Base-by-base conservation (phyloP, 35 echinoderm and acorn worm genomes). In the Lytechinus variegatus region DNA sequence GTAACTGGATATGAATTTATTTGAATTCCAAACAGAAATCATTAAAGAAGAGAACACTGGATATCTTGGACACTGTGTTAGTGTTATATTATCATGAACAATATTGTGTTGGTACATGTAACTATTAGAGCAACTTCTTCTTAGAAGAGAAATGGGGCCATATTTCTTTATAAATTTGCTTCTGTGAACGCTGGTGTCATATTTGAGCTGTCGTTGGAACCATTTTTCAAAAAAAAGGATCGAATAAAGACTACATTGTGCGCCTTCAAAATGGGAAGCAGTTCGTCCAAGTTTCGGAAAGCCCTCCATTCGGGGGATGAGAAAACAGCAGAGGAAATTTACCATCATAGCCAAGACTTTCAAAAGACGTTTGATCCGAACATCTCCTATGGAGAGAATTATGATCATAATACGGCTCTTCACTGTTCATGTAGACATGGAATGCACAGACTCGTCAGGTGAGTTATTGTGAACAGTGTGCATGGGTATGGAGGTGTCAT, bases 281-380 rank as follows among this genome's bases (percentile, higher is more conserved):
- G 95, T 87, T 99, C 98, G 8, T 96, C 95, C 71, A 99, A 99
- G 95, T 99, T 99, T 54, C 98, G 97, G 21, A 99, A 98, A 55
- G 98, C 98, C 12, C 97, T 99, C 5, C 95, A 99, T n/a, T 94
- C 94, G 0, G 98, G 98, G 52, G 98, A 99, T 61, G 98, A 99
- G 95, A 97, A 97, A 55, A 94, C 95, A 29, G 97, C 98, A 19
- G 96, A 98, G 54, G 96, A 97, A 61, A 94, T 99, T 5, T 99
- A 99, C 95, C 94, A 94, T 28, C 95, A 97, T 87, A 99, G 96
- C 87, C 94, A 94, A 54, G 98, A 99, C 61, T 98, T 99, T 56
- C 97, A 97, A 95, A 97, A 98, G 61, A 87, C 95, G 9, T 95
- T 99, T 90, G 98, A 99, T 56, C 98, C 98, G 2, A 99, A 99